Evolutionary conservation across 2,888 invertebrate genomes (phyloP), one percentile per base, ranked within the genome.

Genomic region (Tinea pellionella): DNA sequence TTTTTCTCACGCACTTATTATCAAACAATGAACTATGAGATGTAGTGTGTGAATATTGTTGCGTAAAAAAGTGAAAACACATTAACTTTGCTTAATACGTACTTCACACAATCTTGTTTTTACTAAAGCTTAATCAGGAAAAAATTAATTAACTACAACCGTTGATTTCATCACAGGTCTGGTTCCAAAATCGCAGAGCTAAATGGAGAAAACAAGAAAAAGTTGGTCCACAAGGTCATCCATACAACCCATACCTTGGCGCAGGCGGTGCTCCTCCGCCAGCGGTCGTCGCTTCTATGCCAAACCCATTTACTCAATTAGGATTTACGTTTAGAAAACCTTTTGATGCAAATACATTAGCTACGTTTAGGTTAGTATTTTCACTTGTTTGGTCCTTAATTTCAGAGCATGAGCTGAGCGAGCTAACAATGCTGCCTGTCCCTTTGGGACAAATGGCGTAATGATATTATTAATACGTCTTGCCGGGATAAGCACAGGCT

Each of bases 141-240:
- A 37, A 37, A 37, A 37, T n/a, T 37, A 37, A 37, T 24, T 24
- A 24, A 24, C 24, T 24, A 24, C 24, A 37, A 37, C 9, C n/a
- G 2, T 37, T 37, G 6, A 37, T 37, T 37, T 37, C 37, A 12
- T 37, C n/a, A 0, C 90, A 96, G 96, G 96, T 96, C 4, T 96
- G 96, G 96, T 96, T 96, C 79, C 96, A 96, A 88, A 96, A 96
- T 78, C 90, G 96, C 0, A 89, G 96, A 43, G 96, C 96, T 56
- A 96, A 96, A 83, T 96, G 96, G 96, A 90, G 96, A 43, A 96
- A 96, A 73, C 96, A 96, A 73, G 96, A 96, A 80, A 96, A 96
- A 81, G 96, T 96, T 61, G 96, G 96, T 0, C 96, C 96, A 0
- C 94, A 95, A 70, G 95, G 90, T 1, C 96, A 96, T 77, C 96